phyloP scores from a whole-genome alignment of 2,888 invertebrate species.

The Amphipoea lucens region DNA sequence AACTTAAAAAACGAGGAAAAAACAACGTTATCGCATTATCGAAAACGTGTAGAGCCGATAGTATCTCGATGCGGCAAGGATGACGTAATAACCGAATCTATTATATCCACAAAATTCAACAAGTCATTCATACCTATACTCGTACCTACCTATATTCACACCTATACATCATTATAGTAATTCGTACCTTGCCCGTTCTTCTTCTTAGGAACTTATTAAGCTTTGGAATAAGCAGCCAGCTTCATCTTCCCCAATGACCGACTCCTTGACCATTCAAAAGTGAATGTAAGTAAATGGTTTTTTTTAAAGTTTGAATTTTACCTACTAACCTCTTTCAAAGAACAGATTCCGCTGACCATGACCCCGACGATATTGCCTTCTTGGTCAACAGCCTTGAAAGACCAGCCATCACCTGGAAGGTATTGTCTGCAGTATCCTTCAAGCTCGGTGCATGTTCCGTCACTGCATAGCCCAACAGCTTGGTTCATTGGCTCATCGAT shows the following conservation, averaged over 20 bases:
- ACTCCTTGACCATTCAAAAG: not conserved
- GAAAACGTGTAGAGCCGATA: not conserved
- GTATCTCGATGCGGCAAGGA: not conserved
- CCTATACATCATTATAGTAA: not conserved
- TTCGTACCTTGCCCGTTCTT: not conserved
- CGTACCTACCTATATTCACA: too few species aligned
- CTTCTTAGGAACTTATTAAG: not conserved
- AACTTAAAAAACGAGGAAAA: not conserved
- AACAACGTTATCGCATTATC: not conserved
- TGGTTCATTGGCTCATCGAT: slow-evolving; percentile 91
- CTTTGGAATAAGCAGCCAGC: not conserved
- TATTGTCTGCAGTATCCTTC: slow-evolving; percentile 91
- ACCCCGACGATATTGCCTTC: slow-evolving; percentile 91
- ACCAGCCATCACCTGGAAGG: slow-evolving; percentile 89
- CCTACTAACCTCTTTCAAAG: slow-evolving; percentile 77
- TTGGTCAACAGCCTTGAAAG: slow-evolving; percentile 91
- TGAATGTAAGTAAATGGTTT: not conserved
- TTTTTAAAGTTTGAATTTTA: not conserved
- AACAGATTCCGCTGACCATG: slow-evolving; percentile 86
- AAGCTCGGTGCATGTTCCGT: slow-evolving; percentile 89
- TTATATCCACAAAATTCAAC: not conserved
- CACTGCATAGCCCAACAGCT: slow-evolving; percentile 85
- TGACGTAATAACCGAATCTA: not conserved
- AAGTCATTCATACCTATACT: not conserved
- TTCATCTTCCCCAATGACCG: not conserved